Evolutionary conservation across 1,140 invertebrate genomes (phyloP), one percentile per base, ranked within the genome.

Genomic region (Piezodorus guildinii): DNA sequence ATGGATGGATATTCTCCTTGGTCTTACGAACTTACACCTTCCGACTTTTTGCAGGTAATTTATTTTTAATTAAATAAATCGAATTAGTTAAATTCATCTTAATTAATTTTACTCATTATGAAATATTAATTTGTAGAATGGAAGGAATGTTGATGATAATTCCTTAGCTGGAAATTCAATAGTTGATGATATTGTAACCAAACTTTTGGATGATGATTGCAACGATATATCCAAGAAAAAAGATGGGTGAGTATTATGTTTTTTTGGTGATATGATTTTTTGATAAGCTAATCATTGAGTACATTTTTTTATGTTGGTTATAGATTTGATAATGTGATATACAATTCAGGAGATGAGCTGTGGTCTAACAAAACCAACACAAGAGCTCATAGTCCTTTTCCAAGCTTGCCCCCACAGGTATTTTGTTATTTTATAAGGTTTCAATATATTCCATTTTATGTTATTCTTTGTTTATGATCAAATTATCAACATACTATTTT

Each of bases 1-100:
- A 68, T 68, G 67, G 67, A 68, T 17, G 49, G 34, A 16, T 68
- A 66, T 62, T 66, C 67, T 5, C 67, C 67, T 14, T 68, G 67
- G 67, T 68, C 67, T 0, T 65, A 68, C 23, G 65, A 68, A 52
- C 60, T 68, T 10, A 66, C 64, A 2, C 64, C 65, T 45, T 62
- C 65, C 23, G 64, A 68, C 52, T 64, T 68, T 60, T 64, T 66
- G 17, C 61, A 64, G 62, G 67, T 68, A 61, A 64, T 60, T 65
- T 43, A 10, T 39, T 39, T 4, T 30, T 23, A 23, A 21, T 39
- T 39, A 8, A 16, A 44, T 43, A 6, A 19, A 16, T 60, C 43
- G 10, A 59, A 43, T 23, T 56, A 23, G 15, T 25, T 56, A 10
- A 23, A 25, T 56, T 23, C 3, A 16, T 10, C 4, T 6, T 23